Evolutionary conservation across 2,113 vertebrate species (phyloP).

Genomic region (Columba livia): DNA sequence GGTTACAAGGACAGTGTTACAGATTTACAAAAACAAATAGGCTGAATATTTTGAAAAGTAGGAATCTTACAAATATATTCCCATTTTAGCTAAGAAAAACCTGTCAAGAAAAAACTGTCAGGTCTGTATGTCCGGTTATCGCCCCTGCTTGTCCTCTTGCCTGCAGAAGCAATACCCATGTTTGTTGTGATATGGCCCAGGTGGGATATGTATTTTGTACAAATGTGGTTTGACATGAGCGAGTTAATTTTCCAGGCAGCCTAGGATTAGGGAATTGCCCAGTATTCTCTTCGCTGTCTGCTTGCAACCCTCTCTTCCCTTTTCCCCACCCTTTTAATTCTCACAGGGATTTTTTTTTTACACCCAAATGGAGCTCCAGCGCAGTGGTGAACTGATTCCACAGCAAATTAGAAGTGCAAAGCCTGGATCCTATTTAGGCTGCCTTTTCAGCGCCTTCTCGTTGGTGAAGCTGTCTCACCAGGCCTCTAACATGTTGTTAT

Average conservation of each 20-base stretch:
- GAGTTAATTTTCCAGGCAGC: slow-evolving; percentile 3
- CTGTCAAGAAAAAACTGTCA: background rate
- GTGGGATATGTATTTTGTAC: background rate
- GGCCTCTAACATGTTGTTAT: background rate
- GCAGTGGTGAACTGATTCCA: background rate
- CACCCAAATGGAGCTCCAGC: background rate
- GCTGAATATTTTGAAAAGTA: background rate
- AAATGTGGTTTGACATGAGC: background rate
- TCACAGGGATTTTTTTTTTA: background rate
- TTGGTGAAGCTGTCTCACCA: background rate
- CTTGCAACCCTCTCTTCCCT: background rate
- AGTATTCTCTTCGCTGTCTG: background rate
- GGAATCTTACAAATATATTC: background rate
- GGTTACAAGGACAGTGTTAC: background rate
- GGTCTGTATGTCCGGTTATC: background rate
- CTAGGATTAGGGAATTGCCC: background rate
- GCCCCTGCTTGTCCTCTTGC: background rate
- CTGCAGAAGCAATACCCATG: background rate
- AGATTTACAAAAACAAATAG: background rate
- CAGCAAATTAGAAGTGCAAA: background rate
- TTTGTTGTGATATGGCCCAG: background rate
- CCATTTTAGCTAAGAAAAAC: background rate
- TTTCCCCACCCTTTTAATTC: slow-evolving; percentile 1
- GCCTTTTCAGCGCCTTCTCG: background rate
- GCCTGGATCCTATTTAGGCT: background rate